These are phyloP conservation scores for Varroa destructor DNA, from an alignment of 1,140 invertebrate species.

Conservation along the genomic window DNA sequence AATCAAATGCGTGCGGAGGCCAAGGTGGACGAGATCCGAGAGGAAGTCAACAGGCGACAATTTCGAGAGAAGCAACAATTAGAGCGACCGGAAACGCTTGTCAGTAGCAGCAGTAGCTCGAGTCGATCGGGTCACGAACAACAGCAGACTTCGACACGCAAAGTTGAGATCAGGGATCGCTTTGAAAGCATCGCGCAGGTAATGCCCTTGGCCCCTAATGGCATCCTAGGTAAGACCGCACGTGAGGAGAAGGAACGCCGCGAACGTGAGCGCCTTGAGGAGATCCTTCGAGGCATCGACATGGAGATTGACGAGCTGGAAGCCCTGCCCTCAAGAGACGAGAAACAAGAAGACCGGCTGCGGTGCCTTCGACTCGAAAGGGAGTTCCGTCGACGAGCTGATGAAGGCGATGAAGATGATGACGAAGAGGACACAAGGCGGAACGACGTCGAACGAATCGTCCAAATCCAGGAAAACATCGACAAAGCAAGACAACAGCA, in stretches of 20 bases:
- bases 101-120: slow-evolving; percentile 28
- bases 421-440: slow-evolving; percentile 52
- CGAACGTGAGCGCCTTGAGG: slow-evolving; percentile 49
- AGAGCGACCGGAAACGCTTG: slow-evolving; percentile 17
- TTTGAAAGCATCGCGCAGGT: slow-evolving; percentile 21
- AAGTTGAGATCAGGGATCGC: slow-evolving; percentile 28
- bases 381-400: slow-evolving; percentile 72
- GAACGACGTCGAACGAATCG: slow-evolving; percentile 34
- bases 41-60: slow-evolving; percentile 59
- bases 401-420: slow-evolving; percentile 57
- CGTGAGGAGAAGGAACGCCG: slow-evolving; percentile 52
- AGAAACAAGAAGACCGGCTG: slow-evolving; percentile 71
- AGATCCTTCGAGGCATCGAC: slow-evolving; percentile 51
- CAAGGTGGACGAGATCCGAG: slow-evolving; percentile 65
- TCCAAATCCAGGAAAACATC: slow-evolving; percentile 39
- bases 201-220: slow-evolving; percentile 34
- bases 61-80: slow-evolving; percentile 42
- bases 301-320: slow-evolving; percentile 66
- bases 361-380: slow-evolving; percentile 65
- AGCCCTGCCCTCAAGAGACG: slow-evolving; percentile 51
- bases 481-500: slow-evolving; percentile 38
- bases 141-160: slow-evolving; percentile 29
- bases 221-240: slow-evolving; percentile 33
- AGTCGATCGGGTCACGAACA: slow-evolving; percentile 10
- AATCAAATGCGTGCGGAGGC: slow-evolving; percentile 56